Base-by-base conservation (phyloP, 1,140 invertebrate genomes). In the Conus ventricosus region DNA sequence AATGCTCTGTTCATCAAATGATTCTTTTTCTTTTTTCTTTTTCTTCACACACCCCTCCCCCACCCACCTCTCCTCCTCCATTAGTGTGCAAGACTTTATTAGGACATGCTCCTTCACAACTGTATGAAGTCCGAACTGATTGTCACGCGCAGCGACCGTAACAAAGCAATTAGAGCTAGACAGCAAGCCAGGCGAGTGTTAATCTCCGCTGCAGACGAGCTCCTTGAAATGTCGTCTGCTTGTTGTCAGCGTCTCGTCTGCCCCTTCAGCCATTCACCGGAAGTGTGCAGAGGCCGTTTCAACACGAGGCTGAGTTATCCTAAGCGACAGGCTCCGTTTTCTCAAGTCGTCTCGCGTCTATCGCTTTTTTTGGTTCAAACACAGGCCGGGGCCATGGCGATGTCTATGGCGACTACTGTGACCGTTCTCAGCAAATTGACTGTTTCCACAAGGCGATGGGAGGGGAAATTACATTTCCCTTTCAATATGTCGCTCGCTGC, bases 131-230 rank as follows among this genome's bases (percentile, higher is more conserved):
- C 78, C 80, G 75, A 78, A 78, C 80, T 76, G 75, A 78, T 87
- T 87, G 78, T 87, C 85, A 57, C 71, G 85, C 63, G 17, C 71
- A 20, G 85, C 71, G 53, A n/a, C 27, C 85, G 57, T 87, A 87
- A 78, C 51, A 57, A 51, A 78, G 71, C 85, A 75, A 87, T 87
- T 87, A 87, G 75, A 75, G 60, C 25, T 0, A 75, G 51, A 63
- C 8, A 25, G 84, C 15, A 51, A 54, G 8, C 10, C 10, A 54
- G 23, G 57, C 84, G 84, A 54, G 25, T 39, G 85, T 39, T 80
- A 87, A 87, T 87, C 85, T 87, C 85, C 85, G 85, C 53, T 80
- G 75, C 85, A 87, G 85, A 87, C 85, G 75, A n/a, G 25, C 53
- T 39, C 71, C 60, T 51, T 80, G 85, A 39, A 25, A 53, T 87